Base-by-base conservation (phyloP, 2,888 invertebrate genomes). In the Cheilosia impressa region DNA sequence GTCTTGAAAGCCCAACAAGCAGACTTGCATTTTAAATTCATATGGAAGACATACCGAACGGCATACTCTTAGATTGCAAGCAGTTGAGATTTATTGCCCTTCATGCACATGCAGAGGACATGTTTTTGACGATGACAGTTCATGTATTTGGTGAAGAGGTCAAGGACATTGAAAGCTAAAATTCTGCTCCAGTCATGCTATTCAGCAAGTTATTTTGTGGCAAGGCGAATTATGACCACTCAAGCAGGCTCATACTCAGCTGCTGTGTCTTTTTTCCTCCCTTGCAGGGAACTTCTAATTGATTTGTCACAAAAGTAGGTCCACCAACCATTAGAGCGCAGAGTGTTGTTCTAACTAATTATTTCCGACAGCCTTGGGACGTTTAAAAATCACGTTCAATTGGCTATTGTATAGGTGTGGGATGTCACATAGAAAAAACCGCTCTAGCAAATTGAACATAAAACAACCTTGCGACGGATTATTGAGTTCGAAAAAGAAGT, bases 11-110 rank as follows among this genome's bases (percentile, higher is more conserved):
- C 38, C 17, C 13, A 43, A 41, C 53, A 27, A 38, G 27, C 41
- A 27, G 43, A 13, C 43, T 68, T 43, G n/a, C 27, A 55, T 5
- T 38, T 4, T 19, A 55, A 53, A 53, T 4, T 17, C 17, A 55
- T 19, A 55, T 34, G 38, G 53, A 10, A 17, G 22, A 52, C 15
- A 65, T 19, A 15, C 17, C 38, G 17, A 9, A 7, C 17, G 9
- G 9, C 17, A 22, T 38, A 22, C 24, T 55, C 7, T 41, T 27
- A 43, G 27, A 41, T 43, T 27, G 41, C 41, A 68, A 43, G 53
- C 53, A 55, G 27, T 43, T 9, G 53, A 31, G 31, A 41, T 24
- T 27, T 53, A 27, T 53, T 53, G 24, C 53, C 53, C 53, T 66
- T 66, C 66, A 55, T n/a, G 43, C 53, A 27, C 27, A 27, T 17